Evolutionary conservation across 2,797 vertebrate species (phyloP).

Genomic region (Salarias fasciatus): DNA sequence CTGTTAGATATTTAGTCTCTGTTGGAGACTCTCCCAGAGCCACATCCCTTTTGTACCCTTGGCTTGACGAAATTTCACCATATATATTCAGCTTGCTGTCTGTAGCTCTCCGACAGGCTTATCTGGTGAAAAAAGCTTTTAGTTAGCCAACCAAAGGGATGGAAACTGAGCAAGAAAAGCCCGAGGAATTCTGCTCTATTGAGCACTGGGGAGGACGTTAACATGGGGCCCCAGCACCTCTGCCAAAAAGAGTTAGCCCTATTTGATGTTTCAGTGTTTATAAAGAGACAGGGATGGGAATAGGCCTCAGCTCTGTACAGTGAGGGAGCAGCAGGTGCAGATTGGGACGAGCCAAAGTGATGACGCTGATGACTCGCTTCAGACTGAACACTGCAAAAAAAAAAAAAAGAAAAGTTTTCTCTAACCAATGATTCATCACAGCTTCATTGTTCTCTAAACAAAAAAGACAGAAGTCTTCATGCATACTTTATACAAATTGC

Average conservation of each 20-base stretch:
- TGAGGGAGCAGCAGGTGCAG: constrained; percentile 62
- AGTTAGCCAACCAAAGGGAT: constrained; percentile 47
- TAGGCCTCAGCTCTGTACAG: constrained; percentile 69
- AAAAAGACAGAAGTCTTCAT: background rate
- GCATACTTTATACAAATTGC: background rate
- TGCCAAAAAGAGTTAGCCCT: constrained; percentile 73
- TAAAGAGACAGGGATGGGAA: constrained; percentile 71
- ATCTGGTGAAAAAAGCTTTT: constrained; percentile 56
- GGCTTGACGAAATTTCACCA: constrained; percentile 25
- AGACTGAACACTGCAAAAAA: constrained; percentile 29
- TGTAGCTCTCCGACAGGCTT: constrained; percentile 34
- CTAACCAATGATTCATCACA: constrained; percentile 16
- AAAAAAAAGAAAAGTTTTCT: constrained; percentile 20
- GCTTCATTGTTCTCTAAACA: background rate
- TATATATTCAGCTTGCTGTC: constrained; percentile 17
- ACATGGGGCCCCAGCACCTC: constrained; percentile 62
- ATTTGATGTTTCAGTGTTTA: constrained; percentile 73
- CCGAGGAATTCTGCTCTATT: constrained; percentile 61
- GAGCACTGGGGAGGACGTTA: constrained; percentile 62
- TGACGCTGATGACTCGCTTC: constrained; percentile 43
- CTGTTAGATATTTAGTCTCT: constrained; percentile 1
- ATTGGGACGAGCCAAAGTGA: constrained; percentile 56
- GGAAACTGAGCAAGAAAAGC: constrained; percentile 30
- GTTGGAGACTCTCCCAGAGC: constrained; percentile 2
- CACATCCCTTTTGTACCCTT: constrained; percentile 18